These are phyloP conservation scores for Rotaria socialis DNA, from an alignment of 2,888 invertebrate genomes.

Conservation along the genomic window DNA sequence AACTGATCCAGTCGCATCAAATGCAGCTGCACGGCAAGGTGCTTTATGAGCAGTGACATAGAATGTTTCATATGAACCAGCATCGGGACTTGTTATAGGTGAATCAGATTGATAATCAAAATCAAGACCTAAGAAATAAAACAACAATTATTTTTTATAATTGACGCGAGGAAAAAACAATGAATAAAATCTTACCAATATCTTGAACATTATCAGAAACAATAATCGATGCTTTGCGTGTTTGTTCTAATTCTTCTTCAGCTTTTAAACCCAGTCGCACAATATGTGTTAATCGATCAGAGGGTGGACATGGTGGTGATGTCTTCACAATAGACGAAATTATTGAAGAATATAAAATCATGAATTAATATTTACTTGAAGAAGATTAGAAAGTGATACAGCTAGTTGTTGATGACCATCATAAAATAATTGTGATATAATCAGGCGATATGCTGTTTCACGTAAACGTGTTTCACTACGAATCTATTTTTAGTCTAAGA, in stretches of 20 bases:
- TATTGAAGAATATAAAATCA: not conserved
- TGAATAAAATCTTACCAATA: not conserved
- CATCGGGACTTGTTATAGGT: slow-evolving; percentile 74
- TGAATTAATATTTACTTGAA: slow-evolving; percentile 36
- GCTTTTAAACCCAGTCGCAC: slow-evolving; percentile 78
- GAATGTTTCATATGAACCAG: slow-evolving; percentile 93
- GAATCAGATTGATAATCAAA: slow-evolving; percentile 46
- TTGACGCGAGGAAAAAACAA: no score
- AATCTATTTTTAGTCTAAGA: not conserved
- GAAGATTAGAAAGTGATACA: slow-evolving; percentile 73
- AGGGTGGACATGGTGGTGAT: slow-evolving; percentile 83
- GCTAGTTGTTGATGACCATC: slow-evolving; percentile 93
- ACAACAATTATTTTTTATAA: not conserved
- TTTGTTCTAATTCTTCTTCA: slow-evolving; percentile 66
- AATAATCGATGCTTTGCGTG: not conserved
- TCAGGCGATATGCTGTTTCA: slow-evolving; percentile 80
- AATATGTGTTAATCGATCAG: slow-evolving; percentile 81
- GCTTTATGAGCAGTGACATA: slow-evolving; percentile 97
- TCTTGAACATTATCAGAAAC: slow-evolving; percentile 28
- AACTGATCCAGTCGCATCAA: slow-evolving; percentile 79
- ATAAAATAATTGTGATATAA: slow-evolving; percentile 91
- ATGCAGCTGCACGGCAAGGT: slow-evolving; percentile 84
- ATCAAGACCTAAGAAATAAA: slow-evolving; percentile 34
- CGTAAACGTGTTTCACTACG: slow-evolving; percentile 38
- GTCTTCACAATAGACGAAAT: slow-evolving; percentile 64